Conservation (phyloP, 2,113 vertebrate species). For the Galemys pyrenaicus region DNA sequence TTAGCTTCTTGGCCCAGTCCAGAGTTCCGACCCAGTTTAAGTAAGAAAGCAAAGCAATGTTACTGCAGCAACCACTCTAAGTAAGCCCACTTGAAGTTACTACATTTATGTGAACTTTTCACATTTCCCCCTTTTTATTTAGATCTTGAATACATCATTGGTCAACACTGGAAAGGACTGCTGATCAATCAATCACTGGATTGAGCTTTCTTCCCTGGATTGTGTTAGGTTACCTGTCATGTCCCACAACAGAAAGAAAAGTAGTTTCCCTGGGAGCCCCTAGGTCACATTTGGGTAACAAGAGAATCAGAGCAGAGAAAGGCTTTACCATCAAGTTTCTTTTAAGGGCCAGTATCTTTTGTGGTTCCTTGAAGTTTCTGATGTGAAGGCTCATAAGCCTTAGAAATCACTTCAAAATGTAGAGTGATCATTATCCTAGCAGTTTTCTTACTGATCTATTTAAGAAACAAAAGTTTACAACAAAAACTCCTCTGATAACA, state of each 20-base stretch:
- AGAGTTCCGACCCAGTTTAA: background rate
- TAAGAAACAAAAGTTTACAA: background rate
- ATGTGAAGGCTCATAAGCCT: too few species aligned
- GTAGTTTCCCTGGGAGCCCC: background rate
- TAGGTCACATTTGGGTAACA: background rate
- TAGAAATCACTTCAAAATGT: background rate
- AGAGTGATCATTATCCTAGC: background rate
- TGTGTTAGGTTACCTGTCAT: too few species aligned
- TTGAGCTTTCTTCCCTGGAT: background rate
- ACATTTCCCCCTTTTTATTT: background rate
- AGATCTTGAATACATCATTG: background rate
- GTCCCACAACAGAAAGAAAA: background rate
- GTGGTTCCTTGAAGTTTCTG: background rate
- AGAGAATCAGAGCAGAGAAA: background rate
- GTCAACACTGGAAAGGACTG: background rate
- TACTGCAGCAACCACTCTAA: too few species aligned
- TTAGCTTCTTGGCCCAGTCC: background rate
- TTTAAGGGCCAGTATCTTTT: background rate
- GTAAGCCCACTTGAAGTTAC: background rate
- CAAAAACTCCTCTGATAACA: background rate
- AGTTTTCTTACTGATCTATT: background rate
- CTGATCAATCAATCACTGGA: background rate
- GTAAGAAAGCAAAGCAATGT: background rate
- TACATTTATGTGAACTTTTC: background rate
- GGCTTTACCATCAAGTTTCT: background rate